These are phyloP conservation scores for Epinephelus moara DNA, from an alignment of 2,113 vertebrate genomes.

Conservation along the genomic window DNA sequence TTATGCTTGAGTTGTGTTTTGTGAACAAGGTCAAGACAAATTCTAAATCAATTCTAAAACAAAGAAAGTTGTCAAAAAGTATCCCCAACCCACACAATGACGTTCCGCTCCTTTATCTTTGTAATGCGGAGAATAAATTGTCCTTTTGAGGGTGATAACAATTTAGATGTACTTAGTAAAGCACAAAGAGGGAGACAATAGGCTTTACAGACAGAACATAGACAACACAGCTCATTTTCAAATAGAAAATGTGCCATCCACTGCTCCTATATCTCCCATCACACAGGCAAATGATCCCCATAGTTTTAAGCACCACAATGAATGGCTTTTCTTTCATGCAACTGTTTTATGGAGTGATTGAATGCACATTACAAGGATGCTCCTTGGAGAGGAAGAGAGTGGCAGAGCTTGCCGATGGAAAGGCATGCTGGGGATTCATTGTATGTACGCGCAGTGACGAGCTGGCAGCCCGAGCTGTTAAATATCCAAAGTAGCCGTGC, in stretches of 20 bases:
- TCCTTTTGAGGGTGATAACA: slow-evolving; percentile 9
- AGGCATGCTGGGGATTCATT: slow-evolving; percentile 17
- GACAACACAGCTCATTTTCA: slow-evolving; percentile 24
- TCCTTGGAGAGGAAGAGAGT: not conserved
- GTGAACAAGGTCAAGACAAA: slow-evolving; percentile 19
- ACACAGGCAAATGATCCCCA: slow-evolving; percentile 19
- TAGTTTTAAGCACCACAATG: slow-evolving; percentile 25
- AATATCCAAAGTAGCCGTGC: not conserved
- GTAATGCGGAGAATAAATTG: not conserved
- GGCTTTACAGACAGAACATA: slow-evolving; percentile 15
- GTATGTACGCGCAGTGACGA: not conserved
- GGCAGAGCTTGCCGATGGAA: not conserved
- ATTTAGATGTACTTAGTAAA: slow-evolving; percentile 19
- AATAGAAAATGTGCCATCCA: slow-evolving; percentile 19
- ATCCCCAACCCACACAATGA: slow-evolving; percentile 7
- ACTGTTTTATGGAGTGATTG: slow-evolving; percentile 42
- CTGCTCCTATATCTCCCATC: slow-evolving; percentile 37
- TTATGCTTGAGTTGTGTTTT: not conserved
- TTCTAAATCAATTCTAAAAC: slow-evolving; percentile 24
- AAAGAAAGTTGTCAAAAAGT: slow-evolving; percentile 29
- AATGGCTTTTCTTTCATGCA: slow-evolving; percentile 22
- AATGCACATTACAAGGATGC: slow-evolving; percentile 14
- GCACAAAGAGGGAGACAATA: slow-evolving; percentile 8
- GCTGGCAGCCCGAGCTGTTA: not conserved
- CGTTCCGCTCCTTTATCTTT: slow-evolving; percentile 12